Evolutionary conservation across 2,797 vertebrate genomes (phyloP).

Genomic region (Manis crassicaudata): DNA sequence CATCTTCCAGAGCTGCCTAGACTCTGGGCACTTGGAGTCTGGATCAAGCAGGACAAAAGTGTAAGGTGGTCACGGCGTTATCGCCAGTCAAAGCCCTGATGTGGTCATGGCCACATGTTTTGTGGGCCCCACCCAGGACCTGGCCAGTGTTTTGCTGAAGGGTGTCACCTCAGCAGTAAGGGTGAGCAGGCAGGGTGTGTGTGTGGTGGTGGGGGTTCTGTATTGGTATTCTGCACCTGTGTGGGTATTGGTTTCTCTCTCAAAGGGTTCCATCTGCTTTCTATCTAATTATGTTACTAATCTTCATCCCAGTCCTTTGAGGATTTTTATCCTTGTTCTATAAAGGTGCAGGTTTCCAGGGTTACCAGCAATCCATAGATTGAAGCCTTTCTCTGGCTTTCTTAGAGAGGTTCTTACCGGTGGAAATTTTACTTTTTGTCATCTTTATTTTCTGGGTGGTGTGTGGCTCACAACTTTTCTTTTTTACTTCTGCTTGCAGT

Average conservation of each 20-base stretch:
- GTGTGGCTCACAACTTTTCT: background rate
- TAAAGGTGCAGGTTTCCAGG: constrained; percentile 50
- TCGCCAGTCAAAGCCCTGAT: background rate
- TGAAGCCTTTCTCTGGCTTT: constrained; percentile 21
- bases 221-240: constrained; percentile 21
- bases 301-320: constrained; percentile 59
- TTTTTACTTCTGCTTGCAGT: background rate
- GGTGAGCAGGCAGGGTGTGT: no score
- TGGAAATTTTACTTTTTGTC: background rate
- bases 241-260: constrained; percentile 43
- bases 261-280: constrained; percentile 32
- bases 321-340: background rate
- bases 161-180: background rate
- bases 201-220: background rate
- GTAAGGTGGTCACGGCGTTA: no score
- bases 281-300: constrained; percentile 48
- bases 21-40: background rate
- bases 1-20: background rate
- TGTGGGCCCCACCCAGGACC: background rate
- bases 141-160: background rate
- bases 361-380: constrained; percentile 54
- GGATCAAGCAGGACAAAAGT: background rate
- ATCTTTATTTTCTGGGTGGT: background rate
- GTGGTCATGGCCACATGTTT: background rate
- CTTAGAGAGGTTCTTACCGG: background rate